These are phyloP conservation scores for Apomyelois bistriatella DNA, from an alignment of 2,888 invertebrate genomes.

Conservation along the genomic window DNA sequence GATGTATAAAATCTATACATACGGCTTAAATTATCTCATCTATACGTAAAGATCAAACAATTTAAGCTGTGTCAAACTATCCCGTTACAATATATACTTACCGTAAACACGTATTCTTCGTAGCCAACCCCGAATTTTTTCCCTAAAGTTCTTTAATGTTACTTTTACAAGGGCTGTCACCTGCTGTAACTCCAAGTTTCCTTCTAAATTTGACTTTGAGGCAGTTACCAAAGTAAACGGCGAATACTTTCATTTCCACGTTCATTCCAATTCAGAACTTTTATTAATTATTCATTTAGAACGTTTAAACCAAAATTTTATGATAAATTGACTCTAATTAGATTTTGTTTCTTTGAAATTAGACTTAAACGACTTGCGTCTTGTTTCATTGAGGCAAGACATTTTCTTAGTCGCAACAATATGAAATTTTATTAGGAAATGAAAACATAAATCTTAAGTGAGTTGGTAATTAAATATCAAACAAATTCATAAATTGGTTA, in stretches of 20 bases:
- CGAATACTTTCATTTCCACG: constrained; percentile 2
- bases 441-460: too few species aligned
- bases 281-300: constrained; percentile 7
- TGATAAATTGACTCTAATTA: constrained; percentile 1
- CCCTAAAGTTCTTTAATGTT: constrained; percentile 15
- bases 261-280: neutral
- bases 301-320: neutral
- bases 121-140: constrained; percentile 4
- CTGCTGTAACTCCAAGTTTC: constrained; percentile 19
- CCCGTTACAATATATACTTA: too few species aligned
- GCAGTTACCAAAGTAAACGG: constrained; percentile 15
- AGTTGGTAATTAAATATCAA: too few species aligned
- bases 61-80: too few species aligned
- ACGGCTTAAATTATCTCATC: too few species aligned
- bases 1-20: too few species aligned
- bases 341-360: neutral
- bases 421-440: too few species aligned
- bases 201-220: constrained; percentile 18
- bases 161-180: constrained; percentile 18
- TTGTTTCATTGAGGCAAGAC: neutral
- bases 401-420: too few species aligned
- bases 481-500: too few species aligned
- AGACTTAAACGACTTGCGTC: too few species aligned
- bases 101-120: too few species aligned
- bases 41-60: too few species aligned